phyloP scores from a whole-genome alignment of 1,140 invertebrate species.

The Drosophila sp. region DNA sequence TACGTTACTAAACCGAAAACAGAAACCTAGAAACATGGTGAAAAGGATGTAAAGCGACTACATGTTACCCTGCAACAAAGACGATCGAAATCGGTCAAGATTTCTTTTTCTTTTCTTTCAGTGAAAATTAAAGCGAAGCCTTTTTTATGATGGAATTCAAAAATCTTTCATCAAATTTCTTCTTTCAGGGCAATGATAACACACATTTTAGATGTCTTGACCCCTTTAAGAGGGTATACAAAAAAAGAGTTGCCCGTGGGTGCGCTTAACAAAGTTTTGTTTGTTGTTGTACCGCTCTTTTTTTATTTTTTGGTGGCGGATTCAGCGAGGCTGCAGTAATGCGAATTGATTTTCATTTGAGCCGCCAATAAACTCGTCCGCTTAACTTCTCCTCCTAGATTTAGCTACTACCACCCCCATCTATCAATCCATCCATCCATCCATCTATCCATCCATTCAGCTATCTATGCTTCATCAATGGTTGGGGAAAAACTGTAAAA shows the following conservation, averaged over 20 bases:
- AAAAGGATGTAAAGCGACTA: background rate
- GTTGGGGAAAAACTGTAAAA: constrained; percentile 29
- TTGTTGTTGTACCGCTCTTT: background rate
- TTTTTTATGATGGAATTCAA: too few species aligned
- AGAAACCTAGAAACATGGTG: background rate
- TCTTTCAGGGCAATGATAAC: too few species aligned
- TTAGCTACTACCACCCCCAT: background rate
- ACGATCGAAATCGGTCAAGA: background rate
- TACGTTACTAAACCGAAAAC: constrained; percentile 50
- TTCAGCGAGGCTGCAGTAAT: constrained; percentile 73
- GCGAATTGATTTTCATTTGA: constrained; percentile 68
- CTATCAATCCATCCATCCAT: constrained; percentile 11
- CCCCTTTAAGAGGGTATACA: background rate
- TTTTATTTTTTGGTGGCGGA: constrained; percentile 32
- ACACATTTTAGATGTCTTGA: background rate
- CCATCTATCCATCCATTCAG: constrained; percentile 39
- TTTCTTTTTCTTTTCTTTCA: too few species aligned
- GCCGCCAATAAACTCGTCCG: constrained; percentile 22
- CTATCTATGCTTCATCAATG: constrained; percentile 36
- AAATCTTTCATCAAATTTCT: too few species aligned
- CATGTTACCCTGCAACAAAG: background rate
- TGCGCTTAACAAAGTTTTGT: constrained; percentile 49
- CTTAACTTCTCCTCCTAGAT: background rate
- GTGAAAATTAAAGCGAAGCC: too few species aligned
- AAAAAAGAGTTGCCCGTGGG: constrained; percentile 28